Base-by-base conservation (phyloP, 2,113 vertebrate species). In the Myotis lucifugus region DNA sequence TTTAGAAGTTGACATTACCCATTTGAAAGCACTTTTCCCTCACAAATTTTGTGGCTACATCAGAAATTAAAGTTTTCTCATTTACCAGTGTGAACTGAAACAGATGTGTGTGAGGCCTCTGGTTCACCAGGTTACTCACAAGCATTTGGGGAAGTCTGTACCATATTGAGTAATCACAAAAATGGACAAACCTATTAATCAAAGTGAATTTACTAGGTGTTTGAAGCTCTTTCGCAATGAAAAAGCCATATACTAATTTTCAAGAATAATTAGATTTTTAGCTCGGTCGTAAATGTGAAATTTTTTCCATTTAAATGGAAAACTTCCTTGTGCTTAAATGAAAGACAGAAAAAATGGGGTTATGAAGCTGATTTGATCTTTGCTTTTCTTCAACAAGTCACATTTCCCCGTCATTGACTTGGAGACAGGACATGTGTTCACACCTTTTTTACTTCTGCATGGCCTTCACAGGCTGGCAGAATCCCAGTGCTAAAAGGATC, bases 201-300 rank as follows among this genome's bases (percentile, higher is more conserved):
- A 61, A 29, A 91, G 59, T 25, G 11, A 74, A 73, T 15, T 59
- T 89, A 91, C 54, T 42, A 56, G 42, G 79, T 77, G 52, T 37
- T 64, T 18, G 27, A 32, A 23, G 34, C 34, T 25, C 52, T 94
- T 79, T 50, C 37, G 23, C 59, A 89, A 46, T 32, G 77, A 73
- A 46, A 95, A 88, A 37, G 14, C 23, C 61, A 82, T n/a, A 42
- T 14, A 46, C 73, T 69, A 67, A 90, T 82, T 90, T 90, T 90
- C 37, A 37, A n/a, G 25, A 86, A 79, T 34, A 77, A 59, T 90
- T 72, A 37, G 37, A 70, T 72, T 96, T 96, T 82, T 77, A 78
- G 85, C 82, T 83, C 84, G 42, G 42, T 95, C 48, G 87, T 61
- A 70, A 95, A 78, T 34, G 13, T 48, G 27, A 89, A 72, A 14